These are phyloP conservation scores for Drosophila pseudoananassae DNA, from an alignment of 1,140 invertebrate genomes.

Conservation along the genomic window DNA sequence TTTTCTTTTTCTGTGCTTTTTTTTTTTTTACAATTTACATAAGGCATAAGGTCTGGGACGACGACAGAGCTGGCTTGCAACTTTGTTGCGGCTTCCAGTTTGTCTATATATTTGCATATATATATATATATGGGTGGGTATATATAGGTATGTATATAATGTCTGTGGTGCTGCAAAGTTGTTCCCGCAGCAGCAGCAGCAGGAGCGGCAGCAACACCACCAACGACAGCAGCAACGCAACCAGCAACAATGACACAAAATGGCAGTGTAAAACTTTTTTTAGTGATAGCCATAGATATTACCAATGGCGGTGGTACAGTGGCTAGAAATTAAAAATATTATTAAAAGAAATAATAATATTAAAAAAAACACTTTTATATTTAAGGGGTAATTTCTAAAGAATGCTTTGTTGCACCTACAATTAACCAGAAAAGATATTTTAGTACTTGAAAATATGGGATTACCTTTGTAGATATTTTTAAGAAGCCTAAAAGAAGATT, in stretches of 20 bases:
- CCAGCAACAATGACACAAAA: constrained; percentile 73
- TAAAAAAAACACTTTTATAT: not conserved
- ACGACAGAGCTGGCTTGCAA: constrained; percentile 60
- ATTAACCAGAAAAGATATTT: not conserved
- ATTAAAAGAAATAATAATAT: not conserved
- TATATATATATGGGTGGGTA: not conserved
- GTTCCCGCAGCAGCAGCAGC: constrained; percentile 9
- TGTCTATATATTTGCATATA: constrained; percentile 4
- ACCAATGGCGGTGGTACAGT: constrained; percentile 48
- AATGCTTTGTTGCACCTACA: not conserved
- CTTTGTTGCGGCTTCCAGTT: constrained; percentile 67
- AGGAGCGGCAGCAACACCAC: constrained; percentile 34
- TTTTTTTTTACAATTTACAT: constrained; percentile 68
- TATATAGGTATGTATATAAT: constrained; percentile 1
- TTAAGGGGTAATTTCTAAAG: not conserved
- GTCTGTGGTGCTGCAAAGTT: constrained; percentile 17
- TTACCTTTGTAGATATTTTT: not conserved
- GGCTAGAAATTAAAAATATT: not conserved
- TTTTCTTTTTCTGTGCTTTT: constrained; percentile 7
- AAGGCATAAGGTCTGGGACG: constrained; percentile 60
- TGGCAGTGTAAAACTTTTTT: constrained; percentile 73
- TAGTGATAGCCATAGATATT: constrained; percentile 59
- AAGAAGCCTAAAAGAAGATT: not conserved
- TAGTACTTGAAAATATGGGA: not conserved
- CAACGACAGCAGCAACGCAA: constrained; percentile 20